Evolutionary conservation across 2,113 vertebrate genomes (phyloP), one percentile per base, ranked within the genome.

Genomic region (Bos indicus): DNA sequence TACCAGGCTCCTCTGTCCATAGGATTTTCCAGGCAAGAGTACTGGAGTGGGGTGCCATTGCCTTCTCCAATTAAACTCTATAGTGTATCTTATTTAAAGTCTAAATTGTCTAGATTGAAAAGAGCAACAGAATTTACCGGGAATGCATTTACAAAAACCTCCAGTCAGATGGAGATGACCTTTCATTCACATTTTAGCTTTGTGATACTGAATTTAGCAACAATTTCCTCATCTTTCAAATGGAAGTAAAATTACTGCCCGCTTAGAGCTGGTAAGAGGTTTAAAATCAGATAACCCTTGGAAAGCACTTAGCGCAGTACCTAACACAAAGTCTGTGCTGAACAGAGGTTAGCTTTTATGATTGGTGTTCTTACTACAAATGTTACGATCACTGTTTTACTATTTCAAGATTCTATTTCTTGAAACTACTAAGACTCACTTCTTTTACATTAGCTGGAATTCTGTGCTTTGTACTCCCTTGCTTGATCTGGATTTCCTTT

Each of bases 141-240:
- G 36, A 91, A 56, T 90, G 90, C 77, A 87, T 88, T 95, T 91
- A 84, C 80, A 81, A 81, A 51, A 97, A 80, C 26, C 52, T 86
- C 36, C 30, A 28, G 4, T 84, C 21, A 71, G 14, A 40, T 17
- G 19, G 71, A 89, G 36, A 26, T 81, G 51, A 81, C 26, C 64
- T 95, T 48, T 85, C 1, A 1, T 80, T 94, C 40, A 87, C 57
- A 83, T 86, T 90, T 77, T 57, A 82, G 51, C 17, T 92, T 97
- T 26, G 3, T 52, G 74, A 78, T 82, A 51, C 0, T 91, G 28
- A 14, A 64, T 96, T 94, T 64, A 89, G 77, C 51, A 67, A 23
- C 28, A 30, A 28, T 97, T 97, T 96, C 62, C 86, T 97, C n/a
- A 93, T 92, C 30, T 60, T 98, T 77, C 36, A 71, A 87, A 28